A percentile compares a stretch with the other conserved stretches of the same genome.
phyloP scores from a whole-genome alignment of 2,888 invertebrate genomes.

The Corbicula japonica region DNA sequence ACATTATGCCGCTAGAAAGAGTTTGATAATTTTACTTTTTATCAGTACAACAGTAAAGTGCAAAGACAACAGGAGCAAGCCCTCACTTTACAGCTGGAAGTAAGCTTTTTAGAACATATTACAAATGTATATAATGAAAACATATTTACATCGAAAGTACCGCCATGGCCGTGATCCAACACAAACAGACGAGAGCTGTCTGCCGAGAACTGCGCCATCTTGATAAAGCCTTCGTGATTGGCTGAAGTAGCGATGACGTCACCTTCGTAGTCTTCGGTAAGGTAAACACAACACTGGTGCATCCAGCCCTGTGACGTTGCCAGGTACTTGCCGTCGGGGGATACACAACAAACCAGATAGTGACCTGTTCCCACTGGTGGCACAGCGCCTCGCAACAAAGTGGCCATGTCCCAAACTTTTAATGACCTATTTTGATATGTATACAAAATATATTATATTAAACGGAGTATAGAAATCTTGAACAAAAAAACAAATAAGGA shows the following conservation, averaged over 20 bases:
- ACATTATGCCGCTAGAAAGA: too few relatives aligned
- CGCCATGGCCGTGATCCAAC: constrained; percentile 59
- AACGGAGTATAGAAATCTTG: too few relatives aligned
- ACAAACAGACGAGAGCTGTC: constrained; percentile 39
- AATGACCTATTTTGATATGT: constrained; percentile 36
- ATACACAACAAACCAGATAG: constrained; percentile 39
- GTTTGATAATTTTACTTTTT: too few relatives aligned
- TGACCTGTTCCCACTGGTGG: constrained; percentile 50
- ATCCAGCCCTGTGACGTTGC: constrained; percentile 58
- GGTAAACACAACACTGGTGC: constrained; percentile 25
- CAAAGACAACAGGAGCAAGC: too few relatives aligned
- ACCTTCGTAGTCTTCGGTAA: background rate
- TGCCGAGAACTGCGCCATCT: constrained; percentile 40
- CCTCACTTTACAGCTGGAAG: too few relatives aligned
- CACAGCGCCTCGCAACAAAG: constrained; percentile 40
- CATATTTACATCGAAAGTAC: constrained; percentile 49
- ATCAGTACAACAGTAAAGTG: too few relatives aligned
- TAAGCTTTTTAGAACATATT: background rate
- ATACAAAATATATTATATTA: background rate
- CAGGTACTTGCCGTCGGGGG: constrained; percentile 33
- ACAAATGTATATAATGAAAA: background rate
- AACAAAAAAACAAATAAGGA: too few relatives aligned
- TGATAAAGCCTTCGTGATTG: constrained; percentile 53
- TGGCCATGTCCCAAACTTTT: constrained; percentile 55
- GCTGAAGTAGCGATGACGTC: background rate